These are phyloP conservation scores for Scaptomyza tumidula DNA, from an alignment of 2,888 invertebrate genomes.

Conservation along the genomic window DNA sequence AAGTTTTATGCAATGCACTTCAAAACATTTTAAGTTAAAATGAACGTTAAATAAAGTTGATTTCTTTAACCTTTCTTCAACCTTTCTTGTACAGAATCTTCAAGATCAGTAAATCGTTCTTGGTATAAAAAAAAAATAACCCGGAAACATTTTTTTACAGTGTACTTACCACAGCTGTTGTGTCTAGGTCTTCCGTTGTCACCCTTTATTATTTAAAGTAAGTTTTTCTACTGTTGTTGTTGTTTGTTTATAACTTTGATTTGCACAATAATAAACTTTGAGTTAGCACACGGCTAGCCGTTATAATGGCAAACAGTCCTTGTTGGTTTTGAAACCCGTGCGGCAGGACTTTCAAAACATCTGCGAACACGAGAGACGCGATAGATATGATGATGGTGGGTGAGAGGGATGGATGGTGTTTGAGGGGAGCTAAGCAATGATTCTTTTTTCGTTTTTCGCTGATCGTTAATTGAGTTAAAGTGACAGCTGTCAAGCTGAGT, in stretches of 20 bases:
- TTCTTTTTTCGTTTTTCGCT: constrained; percentile 62
- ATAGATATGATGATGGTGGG: background rate
- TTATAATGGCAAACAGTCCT: constrained; percentile 60
- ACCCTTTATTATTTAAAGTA: constrained; percentile 1
- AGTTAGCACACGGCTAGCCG: constrained; percentile 47
- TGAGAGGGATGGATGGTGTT: background rate
- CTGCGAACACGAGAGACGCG: constrained; percentile 40
- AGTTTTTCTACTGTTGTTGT: background rate
- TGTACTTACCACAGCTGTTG: constrained; percentile 38
- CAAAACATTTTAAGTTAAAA: too few species aligned
- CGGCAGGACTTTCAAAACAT: constrained; percentile 60
- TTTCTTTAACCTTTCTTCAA: background rate
- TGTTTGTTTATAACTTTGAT: constrained; percentile 38
- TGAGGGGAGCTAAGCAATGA: background rate
- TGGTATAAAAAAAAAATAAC: too few species aligned
- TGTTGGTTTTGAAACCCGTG: constrained; percentile 38
- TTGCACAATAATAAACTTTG: constrained; percentile 67
- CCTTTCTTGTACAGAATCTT: background rate
- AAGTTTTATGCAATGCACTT: too few species aligned
- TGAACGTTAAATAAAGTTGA: background rate
- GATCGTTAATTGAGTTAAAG: constrained; percentile 75
- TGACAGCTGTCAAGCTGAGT: constrained; percentile 57
- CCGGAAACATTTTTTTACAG: too few species aligned
- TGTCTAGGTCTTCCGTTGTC: constrained; percentile 14
- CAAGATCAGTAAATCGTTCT: background rate